phyloP scores from a whole-genome alignment of 2,113 vertebrate genomes.

The Jacana jacana region DNA sequence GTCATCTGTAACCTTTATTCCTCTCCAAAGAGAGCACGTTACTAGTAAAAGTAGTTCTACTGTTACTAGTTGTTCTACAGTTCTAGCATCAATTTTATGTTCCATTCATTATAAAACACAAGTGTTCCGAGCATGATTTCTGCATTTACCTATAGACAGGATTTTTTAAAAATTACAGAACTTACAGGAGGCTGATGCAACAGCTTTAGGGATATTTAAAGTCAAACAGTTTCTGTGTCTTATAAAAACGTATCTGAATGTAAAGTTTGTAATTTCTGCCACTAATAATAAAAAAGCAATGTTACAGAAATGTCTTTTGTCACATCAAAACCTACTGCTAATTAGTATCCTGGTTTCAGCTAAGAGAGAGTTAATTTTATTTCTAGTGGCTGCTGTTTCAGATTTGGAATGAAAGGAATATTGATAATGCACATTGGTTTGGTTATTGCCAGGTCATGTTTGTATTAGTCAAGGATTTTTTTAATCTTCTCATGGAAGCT shows the following conservation, averaged over 20 bases:
- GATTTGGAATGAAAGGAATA: neutral
- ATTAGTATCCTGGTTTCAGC: neutral
- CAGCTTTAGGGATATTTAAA: neutral
- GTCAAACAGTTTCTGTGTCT: neutral
- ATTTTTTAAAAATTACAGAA: neutral
- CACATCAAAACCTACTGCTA: neutral
- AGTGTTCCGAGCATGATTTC: neutral
- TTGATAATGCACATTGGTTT: neutral
- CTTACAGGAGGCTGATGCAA: neutral
- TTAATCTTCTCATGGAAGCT: neutral
- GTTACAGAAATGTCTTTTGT: neutral
- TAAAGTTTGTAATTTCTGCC: neutral
- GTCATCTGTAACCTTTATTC: neutral
- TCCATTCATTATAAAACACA: neutral
- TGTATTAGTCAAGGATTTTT: neutral
- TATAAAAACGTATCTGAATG: neutral
- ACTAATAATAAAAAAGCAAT: neutral
- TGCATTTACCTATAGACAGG: neutral
- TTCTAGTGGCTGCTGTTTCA: neutral
- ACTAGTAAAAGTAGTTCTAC: neutral
- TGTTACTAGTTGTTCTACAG: neutral
- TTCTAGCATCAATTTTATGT: neutral
- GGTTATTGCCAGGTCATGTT: neutral
- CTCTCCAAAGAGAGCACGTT: neutral
- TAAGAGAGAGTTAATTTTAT: neutral